A percentile compares a stretch with the other conserved stretches of the same genome.
phyloP scores from a whole-genome alignment of 2,113 vertebrate genomes.

The Isichthys henryi region DNA sequence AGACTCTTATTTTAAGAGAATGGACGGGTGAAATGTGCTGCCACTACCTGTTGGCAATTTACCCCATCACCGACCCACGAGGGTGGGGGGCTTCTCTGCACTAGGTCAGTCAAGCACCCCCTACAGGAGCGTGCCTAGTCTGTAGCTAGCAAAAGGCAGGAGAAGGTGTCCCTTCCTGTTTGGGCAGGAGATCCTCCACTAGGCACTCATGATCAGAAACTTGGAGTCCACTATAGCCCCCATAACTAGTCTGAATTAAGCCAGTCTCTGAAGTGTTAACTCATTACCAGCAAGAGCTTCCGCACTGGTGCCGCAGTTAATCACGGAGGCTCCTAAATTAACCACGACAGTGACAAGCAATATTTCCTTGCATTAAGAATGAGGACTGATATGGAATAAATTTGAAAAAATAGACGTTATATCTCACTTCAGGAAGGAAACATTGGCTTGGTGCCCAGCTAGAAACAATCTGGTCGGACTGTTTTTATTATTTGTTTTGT shows the following conservation, averaged over 20 bases:
- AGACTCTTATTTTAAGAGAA: background rate
- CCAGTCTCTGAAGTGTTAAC: background rate
- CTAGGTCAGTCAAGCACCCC: background rate
- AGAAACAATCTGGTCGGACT: background rate
- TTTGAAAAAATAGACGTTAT: background rate
- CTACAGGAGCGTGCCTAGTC: background rate
- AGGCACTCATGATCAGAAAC: background rate
- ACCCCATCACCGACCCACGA: background rate
- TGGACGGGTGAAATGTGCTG: background rate
- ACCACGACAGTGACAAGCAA: background rate
- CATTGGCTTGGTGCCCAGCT: background rate
- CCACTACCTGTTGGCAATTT: background rate
- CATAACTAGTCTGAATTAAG: background rate
- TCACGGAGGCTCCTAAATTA: background rate
- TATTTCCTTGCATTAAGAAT: background rate
- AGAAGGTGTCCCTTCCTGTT: background rate
- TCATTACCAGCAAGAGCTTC: background rate
- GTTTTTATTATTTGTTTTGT: background rate
- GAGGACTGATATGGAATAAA: background rate
- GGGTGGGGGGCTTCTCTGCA: background rate
- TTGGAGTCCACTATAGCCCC: background rate
- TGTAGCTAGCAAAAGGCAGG: background rate
- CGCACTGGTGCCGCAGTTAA: background rate
- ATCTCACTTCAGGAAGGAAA: background rate
- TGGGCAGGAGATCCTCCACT: background rate